Evolutionary conservation across 2,113 vertebrate genomes (phyloP), one percentile per base, ranked within the genome.

Genomic region (Eira barbara): DNA sequence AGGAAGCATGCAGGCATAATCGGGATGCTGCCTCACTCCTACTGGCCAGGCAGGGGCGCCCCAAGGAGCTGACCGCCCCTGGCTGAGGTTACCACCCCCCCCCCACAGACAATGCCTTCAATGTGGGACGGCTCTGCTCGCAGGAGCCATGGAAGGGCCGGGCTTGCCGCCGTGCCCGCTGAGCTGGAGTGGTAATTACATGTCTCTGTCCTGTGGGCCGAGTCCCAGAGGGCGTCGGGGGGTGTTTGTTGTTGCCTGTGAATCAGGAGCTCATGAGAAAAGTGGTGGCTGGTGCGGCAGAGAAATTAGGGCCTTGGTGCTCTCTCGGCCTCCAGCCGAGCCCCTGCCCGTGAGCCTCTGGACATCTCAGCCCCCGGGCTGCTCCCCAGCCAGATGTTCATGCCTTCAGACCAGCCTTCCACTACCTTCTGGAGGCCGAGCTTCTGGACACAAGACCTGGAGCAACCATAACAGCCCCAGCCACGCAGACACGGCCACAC

Each of bases 251-350:
- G 93, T 82, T 21, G 80, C 79, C 95, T 90, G 91, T 67, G 91
- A 95, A 31, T 82, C 91, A 86, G 81, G 63, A 59, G 71, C 88
- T 92, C 84, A 11, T 18, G 67, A 90, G 94, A 74, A 97, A 80
- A 96, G 92, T 83, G 89, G 90, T 7, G 47, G 79, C 86, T 94
- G 93, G 74, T 36, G 5, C 8, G 0, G 73, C 2, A 2, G 67
- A 25, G 61, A 65, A 89, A 63, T 89, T n/a, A 80, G 83, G 84
- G 34, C 52, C 76, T 63, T 23, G 36, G 82, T 5, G 80, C 82
- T 10, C 12, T 1, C 2, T 0, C 59, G 7, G 47, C 4, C 2
- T 3, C 18, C 27, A 63, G 34, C 47, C 76, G 20, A 6, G 10
- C 14, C 13, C 81, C 57, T 17, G 3, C 73, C 2, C 65, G 0